Percentiles rank a stretch among this genome's conserved stretches.
These are phyloP conservation scores for Indicator indicator DNA, from an alignment of 2,113 vertebrate species.

Conservation along the genomic window DNA sequence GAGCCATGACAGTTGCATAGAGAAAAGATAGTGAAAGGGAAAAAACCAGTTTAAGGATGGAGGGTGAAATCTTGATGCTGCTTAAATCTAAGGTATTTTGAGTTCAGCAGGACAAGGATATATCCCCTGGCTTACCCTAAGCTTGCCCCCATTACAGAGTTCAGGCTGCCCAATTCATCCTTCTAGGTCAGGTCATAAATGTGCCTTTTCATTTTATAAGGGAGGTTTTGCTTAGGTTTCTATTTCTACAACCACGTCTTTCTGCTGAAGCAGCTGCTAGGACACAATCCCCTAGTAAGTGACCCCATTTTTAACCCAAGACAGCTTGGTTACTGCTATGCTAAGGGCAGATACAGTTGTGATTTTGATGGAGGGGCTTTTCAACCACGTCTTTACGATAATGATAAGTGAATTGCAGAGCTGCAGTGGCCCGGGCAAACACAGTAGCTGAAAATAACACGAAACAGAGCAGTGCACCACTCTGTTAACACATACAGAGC, in stretches of 20 bases:
- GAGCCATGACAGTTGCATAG: slow-evolving; percentile 37
- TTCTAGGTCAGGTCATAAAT: not conserved
- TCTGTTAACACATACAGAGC: not conserved
- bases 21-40: slow-evolving; percentile 2
- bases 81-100: not conserved
- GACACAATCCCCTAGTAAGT: not conserved
- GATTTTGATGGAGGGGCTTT: not conserved
- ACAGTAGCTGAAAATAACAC: not conserved
- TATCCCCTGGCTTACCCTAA: not conserved
- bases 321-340: not conserved
- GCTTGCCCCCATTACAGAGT: not conserved
- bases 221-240: not conserved
- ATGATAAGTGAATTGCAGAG: not conserved
- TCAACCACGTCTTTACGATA: not conserved
- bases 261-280: not conserved
- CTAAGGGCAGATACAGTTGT: not conserved
- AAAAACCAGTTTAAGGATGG: not conserved
- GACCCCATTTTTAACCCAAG: not conserved
- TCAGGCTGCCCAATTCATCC: not conserved
- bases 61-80: not conserved
- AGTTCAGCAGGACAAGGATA: not conserved
- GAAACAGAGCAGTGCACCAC: not conserved
- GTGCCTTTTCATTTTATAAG: not conserved
- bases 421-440: not conserved
- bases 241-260: not conserved